Base-by-base conservation (phyloP, 2,113 vertebrate species). In the Setophaga petechia region DNA sequence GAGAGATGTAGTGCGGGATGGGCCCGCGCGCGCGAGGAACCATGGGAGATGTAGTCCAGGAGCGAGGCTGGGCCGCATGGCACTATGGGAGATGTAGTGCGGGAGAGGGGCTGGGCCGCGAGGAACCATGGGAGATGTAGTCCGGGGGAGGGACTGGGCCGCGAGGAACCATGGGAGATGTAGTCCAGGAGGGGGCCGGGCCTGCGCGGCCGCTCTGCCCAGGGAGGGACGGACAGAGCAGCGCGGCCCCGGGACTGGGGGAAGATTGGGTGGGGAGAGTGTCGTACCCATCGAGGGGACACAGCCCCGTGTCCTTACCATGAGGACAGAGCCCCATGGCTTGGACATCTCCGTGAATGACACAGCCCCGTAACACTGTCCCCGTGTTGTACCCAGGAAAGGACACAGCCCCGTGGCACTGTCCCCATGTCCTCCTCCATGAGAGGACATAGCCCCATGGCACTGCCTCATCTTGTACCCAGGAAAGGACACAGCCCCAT, bases 201-300 rank as follows among this genome's bases (percentile, higher is more conserved):
- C 49, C 49, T n/a, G 23, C 5, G 3, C 11, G 18, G 18, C 37
- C 18, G 47, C 59, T 43, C 59, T 37, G 24, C 59, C 49, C 49
- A 19, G 3, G 2, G 25, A 25, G 21, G 49, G 41, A 30, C 2
- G 77, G 33, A 66, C 12, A 33, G 62, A 10, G 9, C 33, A 0
- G 33, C 2, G n/a, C 23, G 23, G n/a, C 57, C n/a, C 22, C n/a
- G 23, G n/a, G 12, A 6, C 3, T 1, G 20, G 1, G 13, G 8
- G 18, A 27, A 13, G 24, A 1, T 9, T 11, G 61, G 11, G 14
- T 5, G 47, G 24, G 37, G 4, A 7, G 1, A 31, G 12, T 30
- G 39, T 15, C 0, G 18, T n/a, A 4, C 1, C 31, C 18, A 11
- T 2, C 5, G 1, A 47, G 22, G n/a, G 57, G 57, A 58, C 21